Percentiles rank a stretch among this genome's conserved stretches.
Evolutionary conservation across 2,888 invertebrate species (phyloP).

Genomic region (Temnothorax unifasciatus): DNA sequence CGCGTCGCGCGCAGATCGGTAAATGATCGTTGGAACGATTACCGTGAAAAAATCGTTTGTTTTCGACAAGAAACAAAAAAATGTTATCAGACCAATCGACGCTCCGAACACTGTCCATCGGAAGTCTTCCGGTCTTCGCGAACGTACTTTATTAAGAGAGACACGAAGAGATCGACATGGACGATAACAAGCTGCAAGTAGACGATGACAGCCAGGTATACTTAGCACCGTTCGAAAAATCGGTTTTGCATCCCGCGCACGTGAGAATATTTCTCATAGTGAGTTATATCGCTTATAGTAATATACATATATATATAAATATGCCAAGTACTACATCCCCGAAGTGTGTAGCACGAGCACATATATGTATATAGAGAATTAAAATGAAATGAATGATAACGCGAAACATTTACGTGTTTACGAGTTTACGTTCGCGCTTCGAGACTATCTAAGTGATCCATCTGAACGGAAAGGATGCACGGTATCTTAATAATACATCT

Average conservation of each 20-base stretch:
- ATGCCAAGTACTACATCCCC: background rate
- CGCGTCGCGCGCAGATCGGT: background rate
- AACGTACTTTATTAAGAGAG: background rate
- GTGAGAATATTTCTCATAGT: constrained; percentile 54
- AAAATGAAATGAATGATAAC: background rate
- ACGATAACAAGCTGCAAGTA: constrained; percentile 52
- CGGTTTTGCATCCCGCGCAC: constrained; percentile 55
- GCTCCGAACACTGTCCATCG: background rate
- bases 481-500: constrained; percentile 36
- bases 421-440: background rate
- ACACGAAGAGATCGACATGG: constrained; percentile 56
- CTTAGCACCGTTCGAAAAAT: constrained; percentile 39
- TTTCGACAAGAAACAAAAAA: background rate
- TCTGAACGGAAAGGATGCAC: constrained; percentile 26
- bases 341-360: background rate
- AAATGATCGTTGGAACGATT: constrained; percentile 3
- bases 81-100: constrained; percentile 8
- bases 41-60: background rate
- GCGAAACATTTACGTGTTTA: constrained; percentile 10
- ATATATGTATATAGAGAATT: background rate
- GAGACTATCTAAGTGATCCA: constrained; percentile 47
- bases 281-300: constrained; percentile 45
- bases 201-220: constrained; percentile 72
- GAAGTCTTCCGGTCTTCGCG: constrained; percentile 30
- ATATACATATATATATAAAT: constrained; percentile 3